Evolutionary conservation across 2,797 vertebrate species (phyloP), one percentile per base, ranked within the genome.

Genomic region (Lagocephalus sceleratus): DNA sequence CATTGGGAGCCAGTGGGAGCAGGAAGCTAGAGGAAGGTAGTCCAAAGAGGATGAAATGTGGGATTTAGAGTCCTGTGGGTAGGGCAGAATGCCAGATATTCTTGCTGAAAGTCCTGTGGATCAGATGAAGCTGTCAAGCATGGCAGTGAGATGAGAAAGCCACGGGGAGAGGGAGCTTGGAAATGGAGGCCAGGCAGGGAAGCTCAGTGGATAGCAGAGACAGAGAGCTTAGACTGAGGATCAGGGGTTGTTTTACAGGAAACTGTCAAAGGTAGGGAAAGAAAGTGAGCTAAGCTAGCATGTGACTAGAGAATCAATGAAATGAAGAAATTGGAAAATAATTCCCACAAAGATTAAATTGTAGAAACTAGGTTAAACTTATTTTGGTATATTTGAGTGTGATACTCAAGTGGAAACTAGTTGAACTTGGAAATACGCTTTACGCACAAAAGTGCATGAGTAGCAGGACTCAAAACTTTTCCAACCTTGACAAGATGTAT

Each of bases 61-160:
- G 86, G 88, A 89, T 90, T 89, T 87, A 76, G 65, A 80, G 75
- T 85, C 84, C 77, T 86, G 85, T 78, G 84, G 86, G 76, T 80
- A 73, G 82, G 71, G 83, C 69, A 66, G 78, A 69, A 84, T 75
- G 82, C 68, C 81, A 82, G 85, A 84, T 82, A 83, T 79, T 82
- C 83, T 81, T 60, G 78, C 81, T 66, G 51, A 86, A 87, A 87
- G 86, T 86, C 88, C 83, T 75, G 80, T 72, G 88, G 86, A 90
- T 89, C 85, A 88, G 86, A 91, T 90, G 82, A 85, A 87, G 86
- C 86, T 88, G 89, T 90, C 87, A 88, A 81, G 80, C 81, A 85
- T 83, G 75, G 87, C 68, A 78, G 75, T 38, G 76, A 85, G 84
- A 88, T 85, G 86, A 86, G 85, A 88, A 88, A 83, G 76, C 79